phyloP scores from a whole-genome alignment of 2,888 invertebrate species.

The Trilocha varians region DNA sequence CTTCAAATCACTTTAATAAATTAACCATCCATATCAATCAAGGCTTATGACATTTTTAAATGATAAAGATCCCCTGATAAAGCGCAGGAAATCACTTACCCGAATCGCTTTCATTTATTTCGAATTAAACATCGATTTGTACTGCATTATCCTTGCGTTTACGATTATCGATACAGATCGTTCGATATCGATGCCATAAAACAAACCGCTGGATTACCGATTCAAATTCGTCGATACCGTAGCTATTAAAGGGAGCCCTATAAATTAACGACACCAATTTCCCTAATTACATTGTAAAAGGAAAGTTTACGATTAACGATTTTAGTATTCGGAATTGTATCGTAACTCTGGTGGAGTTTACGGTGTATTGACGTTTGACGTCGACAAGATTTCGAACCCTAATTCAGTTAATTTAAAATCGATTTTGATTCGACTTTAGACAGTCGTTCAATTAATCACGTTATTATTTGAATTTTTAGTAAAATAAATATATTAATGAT shows the following conservation, averaged over 20 bases:
- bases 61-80: neutral
- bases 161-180: slow-evolving; percentile 14
- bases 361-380: slow-evolving; percentile 15
- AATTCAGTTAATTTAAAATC: neutral
- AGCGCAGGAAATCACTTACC: slow-evolving; percentile 17
- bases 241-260: slow-evolving; percentile 57
- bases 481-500: too few relatives aligned
- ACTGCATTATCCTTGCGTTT: slow-evolving; percentile 9
- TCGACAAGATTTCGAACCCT: slow-evolving; percentile 1
- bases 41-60: too few relatives aligned
- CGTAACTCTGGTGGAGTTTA: slow-evolving; percentile 19
- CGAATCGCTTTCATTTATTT: slow-evolving; percentile 2
- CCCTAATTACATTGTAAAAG: slow-evolving; percentile 71
- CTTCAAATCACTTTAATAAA: too few relatives aligned
- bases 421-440: too few relatives aligned
- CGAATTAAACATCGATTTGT: slow-evolving; percentile 6
- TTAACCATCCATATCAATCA: too few relatives aligned
- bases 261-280: slow-evolving; percentile 69
- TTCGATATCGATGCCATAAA: slow-evolving; percentile 32
- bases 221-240: slow-evolving; percentile 64
- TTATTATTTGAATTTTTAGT: too few relatives aligned
- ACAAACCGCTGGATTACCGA: slow-evolving; percentile 66
- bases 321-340: slow-evolving; percentile 43
- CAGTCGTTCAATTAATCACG: too few relatives aligned
- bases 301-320: slow-evolving; percentile 59